Base-by-base conservation (phyloP, 2,888 invertebrate genomes). In the Dascillus cervinus region DNA sequence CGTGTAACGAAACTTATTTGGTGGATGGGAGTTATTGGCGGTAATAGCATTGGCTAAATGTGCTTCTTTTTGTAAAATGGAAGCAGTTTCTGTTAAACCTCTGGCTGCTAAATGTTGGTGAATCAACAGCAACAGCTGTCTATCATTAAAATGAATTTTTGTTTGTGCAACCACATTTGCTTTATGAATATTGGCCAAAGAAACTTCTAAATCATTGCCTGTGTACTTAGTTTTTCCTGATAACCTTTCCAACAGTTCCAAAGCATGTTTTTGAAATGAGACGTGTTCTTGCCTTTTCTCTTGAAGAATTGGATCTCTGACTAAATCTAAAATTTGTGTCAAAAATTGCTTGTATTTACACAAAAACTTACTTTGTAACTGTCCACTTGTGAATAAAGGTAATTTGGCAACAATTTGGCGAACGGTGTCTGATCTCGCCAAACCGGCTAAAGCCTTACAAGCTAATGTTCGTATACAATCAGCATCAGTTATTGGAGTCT, bases 81-180 rank as follows among this genome's bases (percentile, higher is more conserved):
- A 65, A 0, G 94, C 92, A 8, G 87, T 77, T 29, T 82, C 82
- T 1, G 57, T 37, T 27, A 85, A 71, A 0, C 88, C 94, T 50
- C 87, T 81, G 2, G 77, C 74, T 15, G 77, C 58, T 29, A 97
- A 70, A 67, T 96, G 94, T 33, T 88, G 83, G 53, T 89, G 81
- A 25, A 98, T 92, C 6, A 98, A 69, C 60, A 92, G 89, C 46
- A 92, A 76, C 17, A 98, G 69, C 62, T 98, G 95, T 23, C 84
- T 79, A 60, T 92, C 90, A 64, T 95, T 91, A 71, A 88, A 98
- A 54, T 84, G 84, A 37, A 98, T 96, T 42, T 86, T 81, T 0
- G 97, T 97, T 65, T 95, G 92, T 0, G 95, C 94, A 1, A 97
- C 92, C 23, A 97, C 89, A 64, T 91, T 91, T 1, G 94, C 87